These are phyloP conservation scores for Trachelus tabidus DNA, from an alignment of 2,888 invertebrate species.

Conservation along the genomic window DNA sequence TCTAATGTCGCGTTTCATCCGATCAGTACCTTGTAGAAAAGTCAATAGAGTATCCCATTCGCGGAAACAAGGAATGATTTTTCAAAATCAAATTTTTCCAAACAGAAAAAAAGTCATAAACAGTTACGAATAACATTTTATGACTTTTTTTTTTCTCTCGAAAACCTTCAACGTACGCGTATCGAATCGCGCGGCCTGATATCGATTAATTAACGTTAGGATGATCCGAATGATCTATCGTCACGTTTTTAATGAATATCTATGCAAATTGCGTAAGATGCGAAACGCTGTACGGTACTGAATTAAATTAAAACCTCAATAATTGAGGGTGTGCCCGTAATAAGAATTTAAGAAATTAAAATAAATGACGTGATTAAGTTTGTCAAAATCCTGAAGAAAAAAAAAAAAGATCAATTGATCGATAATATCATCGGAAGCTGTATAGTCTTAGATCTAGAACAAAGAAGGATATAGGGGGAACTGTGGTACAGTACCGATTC, in stretches of 20 bases:
- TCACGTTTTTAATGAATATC: background rate
- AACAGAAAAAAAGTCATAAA: background rate
- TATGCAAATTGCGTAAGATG: background rate
- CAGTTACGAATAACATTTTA: no score
- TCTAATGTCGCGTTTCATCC: background rate
- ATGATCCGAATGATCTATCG: background rate
- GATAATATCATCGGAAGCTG: background rate
- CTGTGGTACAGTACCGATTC: background rate
- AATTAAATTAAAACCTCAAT: background rate
- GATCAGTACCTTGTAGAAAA: background rate
- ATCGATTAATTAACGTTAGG: background rate
- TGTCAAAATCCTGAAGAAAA: background rate
- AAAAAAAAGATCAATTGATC: background rate
- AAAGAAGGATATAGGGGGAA: background rate
- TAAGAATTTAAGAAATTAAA: background rate
- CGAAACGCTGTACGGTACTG: background rate
- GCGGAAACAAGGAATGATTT: background rate
- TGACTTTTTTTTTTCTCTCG: background rate
- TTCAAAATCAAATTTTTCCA: background rate
- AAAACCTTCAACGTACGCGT: background rate
- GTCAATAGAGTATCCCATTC: background rate
- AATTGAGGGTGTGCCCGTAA: background rate
- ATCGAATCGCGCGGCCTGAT: background rate
- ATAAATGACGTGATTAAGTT: background rate
- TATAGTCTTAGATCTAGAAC: background rate